phyloP scores from a whole-genome alignment of 2,888 invertebrate species.

The Drosophila pseudotalamancana region DNA sequence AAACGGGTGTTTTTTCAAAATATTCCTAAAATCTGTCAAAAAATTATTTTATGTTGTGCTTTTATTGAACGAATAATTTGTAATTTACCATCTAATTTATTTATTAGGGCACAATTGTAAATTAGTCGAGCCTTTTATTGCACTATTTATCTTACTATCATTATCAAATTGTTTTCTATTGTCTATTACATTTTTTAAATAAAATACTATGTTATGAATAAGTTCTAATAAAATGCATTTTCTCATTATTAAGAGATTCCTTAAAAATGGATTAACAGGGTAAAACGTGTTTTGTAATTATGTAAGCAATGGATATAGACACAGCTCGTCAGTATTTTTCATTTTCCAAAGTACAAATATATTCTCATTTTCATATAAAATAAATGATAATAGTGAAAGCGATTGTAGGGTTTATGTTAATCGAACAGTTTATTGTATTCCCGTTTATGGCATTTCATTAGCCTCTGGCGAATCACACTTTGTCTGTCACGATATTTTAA shows the following conservation, averaged over 20 bases:
- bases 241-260: too few species aligned
- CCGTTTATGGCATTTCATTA: neutral
- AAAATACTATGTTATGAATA: conserved; percentile 15
- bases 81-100: conserved; percentile 9
- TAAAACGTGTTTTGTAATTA: neutral
- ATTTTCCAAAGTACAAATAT: too few species aligned
- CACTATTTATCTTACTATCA: neutral
- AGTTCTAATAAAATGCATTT: neutral
- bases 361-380: too few species aligned
- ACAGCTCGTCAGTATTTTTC: too few species aligned
- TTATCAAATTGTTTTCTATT: conserved; percentile 15
- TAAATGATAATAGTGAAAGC: neutral
- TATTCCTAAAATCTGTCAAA: conserved; percentile 6
- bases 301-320: too few species aligned
- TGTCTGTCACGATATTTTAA: neutral
- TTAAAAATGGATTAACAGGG: too few species aligned
- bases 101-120: neutral
- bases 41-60: neutral
- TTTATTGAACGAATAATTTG: conserved; percentile 4
- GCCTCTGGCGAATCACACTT: neutral
- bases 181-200: conserved; percentile 12
- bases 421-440: neutral
- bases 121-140: neutral
- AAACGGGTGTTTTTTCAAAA: conserved; percentile 3
- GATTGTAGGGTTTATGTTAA: neutral